phyloP scores from a whole-genome alignment of 2,797 vertebrate genomes.

The Poeciliopsis presidionis region DNA sequence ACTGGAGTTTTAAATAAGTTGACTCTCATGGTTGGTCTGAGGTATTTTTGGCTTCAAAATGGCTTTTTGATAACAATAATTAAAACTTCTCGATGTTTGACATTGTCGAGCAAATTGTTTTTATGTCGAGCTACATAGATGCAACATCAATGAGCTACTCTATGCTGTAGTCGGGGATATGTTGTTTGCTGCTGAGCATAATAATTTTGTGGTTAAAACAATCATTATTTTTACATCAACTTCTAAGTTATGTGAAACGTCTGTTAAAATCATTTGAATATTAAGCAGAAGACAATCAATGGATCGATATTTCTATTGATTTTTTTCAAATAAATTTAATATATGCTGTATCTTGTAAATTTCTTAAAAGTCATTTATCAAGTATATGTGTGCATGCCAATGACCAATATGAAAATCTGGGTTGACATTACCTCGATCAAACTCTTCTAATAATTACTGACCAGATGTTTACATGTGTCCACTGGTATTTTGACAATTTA shows the following conservation, averaged over 20 bases:
- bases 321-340: background rate
- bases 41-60: no score
- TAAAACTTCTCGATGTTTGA: no score
- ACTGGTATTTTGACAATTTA: background rate
- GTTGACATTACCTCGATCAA: background rate
- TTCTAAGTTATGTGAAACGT: no score
- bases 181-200: no score
- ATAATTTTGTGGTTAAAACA: no score
- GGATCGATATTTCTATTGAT: background rate
- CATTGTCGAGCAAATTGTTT: no score
- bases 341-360: background rate
- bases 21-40: no score
- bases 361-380: background rate
- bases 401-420: background rate
- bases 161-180: no score
- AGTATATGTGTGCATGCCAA: background rate
- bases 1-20: background rate
- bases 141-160: no score
- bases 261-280: background rate
- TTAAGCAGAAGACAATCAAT: background rate
- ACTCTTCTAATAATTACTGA: background rate
- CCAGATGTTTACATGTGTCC: background rate
- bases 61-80: no score
- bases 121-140: no score
- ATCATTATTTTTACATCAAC: no score